phyloP scores from a whole-genome alignment of 2,888 invertebrate species.

The Blera fallax region DNA sequence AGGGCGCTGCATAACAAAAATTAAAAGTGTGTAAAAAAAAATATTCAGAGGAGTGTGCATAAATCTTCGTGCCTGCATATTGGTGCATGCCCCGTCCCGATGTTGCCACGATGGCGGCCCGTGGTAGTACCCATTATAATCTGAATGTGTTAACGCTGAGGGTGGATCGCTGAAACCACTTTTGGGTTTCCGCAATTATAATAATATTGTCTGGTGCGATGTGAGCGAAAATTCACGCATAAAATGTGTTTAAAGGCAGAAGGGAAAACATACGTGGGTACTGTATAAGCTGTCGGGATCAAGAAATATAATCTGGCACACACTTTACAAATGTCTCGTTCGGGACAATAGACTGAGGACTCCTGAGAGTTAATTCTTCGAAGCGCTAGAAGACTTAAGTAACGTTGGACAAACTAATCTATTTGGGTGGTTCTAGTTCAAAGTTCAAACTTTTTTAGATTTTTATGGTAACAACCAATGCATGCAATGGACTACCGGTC shows the following conservation, averaged over 20 bases:
- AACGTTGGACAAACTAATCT: no score
- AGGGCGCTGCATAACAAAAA: constrained; percentile 8
- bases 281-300: no score
- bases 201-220: constrained; percentile 28
- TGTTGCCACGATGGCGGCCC: not conserved
- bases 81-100: constrained; percentile 13
- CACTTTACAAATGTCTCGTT: no score
- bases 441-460: no score
- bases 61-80: constrained; percentile 50
- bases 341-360: no score
- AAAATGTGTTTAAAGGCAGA: not conserved
- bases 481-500: no score
- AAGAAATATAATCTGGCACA: no score
- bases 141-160: constrained; percentile 57
- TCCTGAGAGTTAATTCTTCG: no score
- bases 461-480: no score
- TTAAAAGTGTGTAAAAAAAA: not conserved
- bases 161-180: constrained; percentile 63
- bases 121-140: constrained; percentile 27
- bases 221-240: not conserved
- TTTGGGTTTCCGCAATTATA: constrained; percentile 62
- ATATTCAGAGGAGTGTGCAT: constrained; percentile 35
- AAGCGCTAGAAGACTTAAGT: no score
- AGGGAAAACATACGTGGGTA: not conserved
- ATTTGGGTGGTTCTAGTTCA: no score